Percentiles rank a stretch among this genome's conserved stretches.
These are phyloP conservation scores for Hippocampus zosterae DNA, from an alignment of 2,113 vertebrate genomes.

Conservation along the genomic window DNA sequence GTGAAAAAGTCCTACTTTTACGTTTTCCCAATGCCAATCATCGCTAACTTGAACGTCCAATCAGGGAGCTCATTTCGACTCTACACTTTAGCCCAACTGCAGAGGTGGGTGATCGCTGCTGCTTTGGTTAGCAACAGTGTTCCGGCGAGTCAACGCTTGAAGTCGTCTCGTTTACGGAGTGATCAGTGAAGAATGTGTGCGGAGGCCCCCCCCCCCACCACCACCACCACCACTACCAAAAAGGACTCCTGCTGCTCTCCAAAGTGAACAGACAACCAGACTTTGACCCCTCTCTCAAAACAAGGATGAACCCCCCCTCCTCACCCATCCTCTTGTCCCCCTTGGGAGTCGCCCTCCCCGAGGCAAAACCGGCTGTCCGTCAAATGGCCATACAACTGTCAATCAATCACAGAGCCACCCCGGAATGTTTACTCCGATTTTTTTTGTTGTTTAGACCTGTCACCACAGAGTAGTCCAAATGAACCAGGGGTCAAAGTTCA, in stretches of 20 bases:
- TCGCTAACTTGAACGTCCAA: background rate
- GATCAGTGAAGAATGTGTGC: background rate
- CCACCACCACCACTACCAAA: background rate
- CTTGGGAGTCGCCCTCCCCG: constrained; percentile 45
- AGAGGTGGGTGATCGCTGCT: background rate
- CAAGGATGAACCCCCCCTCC: constrained; percentile 6
- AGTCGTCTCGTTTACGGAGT: background rate
- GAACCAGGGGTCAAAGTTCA: constrained; percentile 26
- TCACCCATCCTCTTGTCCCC: constrained; percentile 49
- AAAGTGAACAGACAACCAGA: constrained; percentile 2
- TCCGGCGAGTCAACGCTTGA: background rate
- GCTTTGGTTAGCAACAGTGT: background rate
- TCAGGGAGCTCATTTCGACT: background rate
- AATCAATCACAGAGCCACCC: constrained; percentile 46
- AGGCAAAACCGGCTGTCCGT: constrained; percentile 65
- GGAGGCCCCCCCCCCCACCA: background rate
- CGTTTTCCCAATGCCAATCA: too few species aligned
- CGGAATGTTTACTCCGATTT: constrained; percentile 19
- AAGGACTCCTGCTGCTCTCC: background rate
- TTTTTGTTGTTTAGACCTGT: constrained; percentile 17
- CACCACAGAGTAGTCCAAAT: constrained; percentile 17
- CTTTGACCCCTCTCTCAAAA: background rate
- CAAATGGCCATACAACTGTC: constrained; percentile 62
- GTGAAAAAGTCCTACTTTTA: too few species aligned
- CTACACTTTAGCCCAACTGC: background rate